Evolutionary conservation across 1,140 invertebrate genomes (phyloP), one percentile per base, ranked within the genome.

Genomic region (Bicyclus anynana): DNA sequence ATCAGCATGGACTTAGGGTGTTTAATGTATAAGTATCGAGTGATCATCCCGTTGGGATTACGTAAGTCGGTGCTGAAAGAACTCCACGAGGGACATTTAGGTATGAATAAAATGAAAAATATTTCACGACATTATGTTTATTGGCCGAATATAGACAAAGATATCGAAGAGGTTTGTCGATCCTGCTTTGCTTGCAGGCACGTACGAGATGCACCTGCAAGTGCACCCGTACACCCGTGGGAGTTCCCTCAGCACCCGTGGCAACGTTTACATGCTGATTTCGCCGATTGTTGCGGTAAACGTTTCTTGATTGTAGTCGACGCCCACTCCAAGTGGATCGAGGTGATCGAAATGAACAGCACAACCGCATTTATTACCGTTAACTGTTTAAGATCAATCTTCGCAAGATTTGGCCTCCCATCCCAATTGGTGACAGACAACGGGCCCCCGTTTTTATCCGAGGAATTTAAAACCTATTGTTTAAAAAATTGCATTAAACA

Each of bases 71-170:
- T 90, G 9, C 64, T 90, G 12, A 47, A 73, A 13, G 67, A 84
- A 52, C 64, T 91, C 4, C 89, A 91, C 65, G 53, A 67, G 7
- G 73, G 65, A 21, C 90, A 90, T 59, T 53, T 78, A 12, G 89
- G 88, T 1, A 70, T 89, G 5, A 69, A 74, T 33, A 77, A 77
- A 62, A 91, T 90, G 83, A 91, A 91, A 69, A 56, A 42, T 27
- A 27, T 89, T 10, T 84, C 89, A 4, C 50, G 83, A 13, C 74
- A 57, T 52, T 81, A 89, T 60, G 69, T 90, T 6, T 91, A 81
- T 64, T 91, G 85, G 85, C 81, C 80, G 1, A 64, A 58, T 14
- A 61, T 91, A 1, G 83, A 91, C 57, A 17, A 27, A 5, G 77
- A 89, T 0, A 87, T 91, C 4, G 72, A 85, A 49, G 38, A 57